Evolutionary conservation across 1,140 invertebrate genomes (phyloP).

Genomic region (Diorhabda elongata): DNA sequence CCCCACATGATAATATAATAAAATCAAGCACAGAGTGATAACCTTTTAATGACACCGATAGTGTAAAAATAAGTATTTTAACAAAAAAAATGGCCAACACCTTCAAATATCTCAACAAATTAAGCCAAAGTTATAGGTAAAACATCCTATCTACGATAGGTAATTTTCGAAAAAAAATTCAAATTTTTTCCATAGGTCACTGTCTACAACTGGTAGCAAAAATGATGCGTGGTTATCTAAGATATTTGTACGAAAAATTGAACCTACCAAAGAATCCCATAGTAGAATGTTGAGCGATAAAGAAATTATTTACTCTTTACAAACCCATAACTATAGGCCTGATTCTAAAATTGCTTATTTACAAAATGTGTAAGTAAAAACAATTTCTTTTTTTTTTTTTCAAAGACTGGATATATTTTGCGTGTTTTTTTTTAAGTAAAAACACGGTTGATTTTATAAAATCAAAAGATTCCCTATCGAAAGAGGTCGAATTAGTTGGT

Average conservation of each 20-base stretch:
- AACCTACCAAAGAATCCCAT: slow-evolving; percentile 92
- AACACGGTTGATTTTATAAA: slow-evolving; percentile 74
- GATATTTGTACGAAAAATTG: slow-evolving; percentile 82
- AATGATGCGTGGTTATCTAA: slow-evolving; percentile 85
- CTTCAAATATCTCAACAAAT: slow-evolving; percentile 30
- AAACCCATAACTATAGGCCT: slow-evolving; percentile 90
- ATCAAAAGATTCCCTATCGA: slow-evolving; percentile 60
- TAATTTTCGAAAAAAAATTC: neutral
- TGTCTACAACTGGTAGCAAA: slow-evolving; percentile 51
- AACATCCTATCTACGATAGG: neutral
- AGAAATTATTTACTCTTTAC: slow-evolving; percentile 89
- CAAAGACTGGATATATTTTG: neutral
- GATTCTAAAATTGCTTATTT: slow-evolving; percentile 82
- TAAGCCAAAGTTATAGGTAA: slow-evolving; percentile 37
- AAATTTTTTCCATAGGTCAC: slow-evolving; percentile 38
- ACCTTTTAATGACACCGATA: slow-evolving; percentile 31
- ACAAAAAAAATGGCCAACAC: slow-evolving; percentile 36
- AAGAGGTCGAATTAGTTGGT: slow-evolving; percentile 72
- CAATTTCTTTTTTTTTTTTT: neutral
- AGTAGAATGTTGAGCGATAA: slow-evolving; percentile 92
- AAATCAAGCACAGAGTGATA: slow-evolving; percentile 17
- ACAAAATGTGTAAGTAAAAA: slow-evolving; percentile 77
- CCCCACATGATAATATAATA: neutral
- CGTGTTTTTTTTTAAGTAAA: slow-evolving; percentile 59
- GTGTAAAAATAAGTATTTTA: slow-evolving; percentile 27